A percentile compares a stretch with the other conserved stretches of the same genome.
phyloP scores from a whole-genome alignment of 2,113 vertebrate genomes.

The Prinia subflava region DNA sequence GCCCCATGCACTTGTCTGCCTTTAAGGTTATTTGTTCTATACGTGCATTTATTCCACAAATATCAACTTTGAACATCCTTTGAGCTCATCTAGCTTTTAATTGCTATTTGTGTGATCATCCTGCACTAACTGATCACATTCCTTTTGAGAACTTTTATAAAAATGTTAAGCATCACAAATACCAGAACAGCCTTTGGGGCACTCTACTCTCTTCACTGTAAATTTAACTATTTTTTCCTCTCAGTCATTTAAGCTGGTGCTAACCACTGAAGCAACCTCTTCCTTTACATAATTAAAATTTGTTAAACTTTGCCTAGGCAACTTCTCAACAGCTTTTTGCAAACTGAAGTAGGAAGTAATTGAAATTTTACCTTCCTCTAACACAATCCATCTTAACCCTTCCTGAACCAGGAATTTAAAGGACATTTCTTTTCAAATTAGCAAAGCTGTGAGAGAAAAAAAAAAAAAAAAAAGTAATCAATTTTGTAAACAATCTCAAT shows the following conservation, averaged over 20 bases:
- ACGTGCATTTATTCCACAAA: not conserved
- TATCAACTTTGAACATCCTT: not conserved
- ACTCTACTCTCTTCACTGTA: not conserved
- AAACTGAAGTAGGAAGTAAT: not conserved
- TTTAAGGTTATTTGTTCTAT: not conserved
- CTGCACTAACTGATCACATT: not conserved
- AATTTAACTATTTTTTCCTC: not conserved
- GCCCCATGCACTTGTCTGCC: fast-evolving
- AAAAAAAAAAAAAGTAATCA: not conserved
- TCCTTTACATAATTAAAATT: not conserved
- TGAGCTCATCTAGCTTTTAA: not conserved
- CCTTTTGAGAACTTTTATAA: not conserved
- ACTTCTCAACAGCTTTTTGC: not conserved
- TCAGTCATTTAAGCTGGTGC: not conserved
- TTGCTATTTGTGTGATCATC: not conserved
- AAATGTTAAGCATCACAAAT: not conserved
- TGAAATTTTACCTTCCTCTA: not conserved
- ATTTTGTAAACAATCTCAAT: not conserved
- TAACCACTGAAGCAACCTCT: not conserved
- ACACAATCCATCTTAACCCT: not conserved
- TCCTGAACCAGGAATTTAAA: not conserved
- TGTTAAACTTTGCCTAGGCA: not conserved
- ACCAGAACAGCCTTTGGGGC: not conserved
- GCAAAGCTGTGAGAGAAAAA: not conserved
- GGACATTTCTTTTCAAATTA: not conserved